Conservation (phyloP, 2,797 vertebrate genomes). For the Crocidura indochinensis region DNA sequence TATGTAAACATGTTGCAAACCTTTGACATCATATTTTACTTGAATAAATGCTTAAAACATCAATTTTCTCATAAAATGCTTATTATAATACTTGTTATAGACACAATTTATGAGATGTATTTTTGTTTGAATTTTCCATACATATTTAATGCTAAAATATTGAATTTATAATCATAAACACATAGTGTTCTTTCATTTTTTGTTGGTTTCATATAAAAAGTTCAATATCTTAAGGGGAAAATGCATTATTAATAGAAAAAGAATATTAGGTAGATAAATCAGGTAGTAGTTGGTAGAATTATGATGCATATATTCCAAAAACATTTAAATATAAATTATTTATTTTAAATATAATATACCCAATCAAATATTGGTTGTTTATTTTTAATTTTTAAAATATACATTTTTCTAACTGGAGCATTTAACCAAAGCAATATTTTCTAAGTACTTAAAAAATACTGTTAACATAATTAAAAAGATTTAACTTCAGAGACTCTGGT, state of each 20-base stretch:
- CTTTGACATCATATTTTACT: constrained; percentile 23
- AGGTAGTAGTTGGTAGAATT: constrained; percentile 4
- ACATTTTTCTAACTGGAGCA: neutral
- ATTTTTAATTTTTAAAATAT: constrained; percentile 34
- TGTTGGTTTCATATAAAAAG: constrained; percentile 33
- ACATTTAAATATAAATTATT: neutral
- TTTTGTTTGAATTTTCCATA: constrained; percentile 36
- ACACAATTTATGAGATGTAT: constrained; percentile 32
- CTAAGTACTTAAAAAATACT: neutral
- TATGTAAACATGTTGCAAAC: neutral
- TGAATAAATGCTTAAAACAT: constrained; percentile 42
- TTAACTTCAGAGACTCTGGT: constrained; percentile 19
- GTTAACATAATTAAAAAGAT: neutral
- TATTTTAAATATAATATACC: constrained; percentile 43
- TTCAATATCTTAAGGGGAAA: constrained; percentile 30
- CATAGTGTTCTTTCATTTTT: neutral
- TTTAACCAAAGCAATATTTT: neutral
- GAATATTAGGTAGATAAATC: neutral
- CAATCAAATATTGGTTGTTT: neutral
- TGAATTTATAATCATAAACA: constrained; percentile 52
- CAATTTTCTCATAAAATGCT: constrained; percentile 27
- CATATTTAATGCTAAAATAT: constrained; percentile 62
- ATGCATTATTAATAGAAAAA: constrained; percentile 36
- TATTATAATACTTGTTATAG: constrained; percentile 15
- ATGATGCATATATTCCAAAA: neutral